These are phyloP conservation scores for Scaptomyza graminum DNA, from an alignment of 1,140 invertebrate genomes.

Conservation along the genomic window DNA sequence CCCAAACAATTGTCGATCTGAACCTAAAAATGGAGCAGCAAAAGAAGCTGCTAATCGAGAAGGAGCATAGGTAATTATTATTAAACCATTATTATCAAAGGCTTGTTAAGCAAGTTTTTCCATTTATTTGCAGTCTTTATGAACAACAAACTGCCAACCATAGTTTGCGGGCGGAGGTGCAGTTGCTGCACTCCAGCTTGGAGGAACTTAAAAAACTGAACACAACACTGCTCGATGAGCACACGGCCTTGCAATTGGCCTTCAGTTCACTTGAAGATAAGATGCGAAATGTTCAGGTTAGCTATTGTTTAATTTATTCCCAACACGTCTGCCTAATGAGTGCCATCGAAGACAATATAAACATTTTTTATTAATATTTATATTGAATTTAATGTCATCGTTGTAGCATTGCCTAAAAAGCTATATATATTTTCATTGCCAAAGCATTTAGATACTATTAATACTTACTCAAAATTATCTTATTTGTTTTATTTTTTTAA, in stretches of 20 bases:
- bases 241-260: slow-evolving; percentile 96
- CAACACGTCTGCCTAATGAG: slow-evolving; percentile 6
- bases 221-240: slow-evolving; percentile 96
- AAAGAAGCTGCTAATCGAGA: slow-evolving; percentile 89
- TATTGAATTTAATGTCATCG: slow-evolving; percentile 3
- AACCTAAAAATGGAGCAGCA: slow-evolving; percentile 94
- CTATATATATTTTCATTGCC: background rate
- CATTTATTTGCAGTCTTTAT: slow-evolving; percentile 86
- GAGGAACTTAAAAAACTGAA: slow-evolving; percentile 92
- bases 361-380: background rate
- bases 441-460: background rate
- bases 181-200: slow-evolving; percentile 86
- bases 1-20: slow-evolving; percentile 96
- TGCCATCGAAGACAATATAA: slow-evolving; percentile 2
- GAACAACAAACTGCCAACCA: slow-evolving; percentile 88
- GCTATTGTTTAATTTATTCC: slow-evolving; percentile 16
- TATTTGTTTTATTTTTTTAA: slow-evolving; percentile 4
- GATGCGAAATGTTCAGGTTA: slow-evolving; percentile 91
- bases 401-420: slow-evolving; percentile 21
- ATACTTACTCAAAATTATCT: slow-evolving; percentile 15
- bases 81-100: background rate
- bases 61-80: slow-evolving; percentile 88
- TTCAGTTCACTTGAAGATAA: slow-evolving; percentile 95
- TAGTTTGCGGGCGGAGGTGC: slow-evolving; percentile 88
- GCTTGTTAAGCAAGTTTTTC: background rate